Conservation (phyloP, 2,113 vertebrate species). For the Pogona vitticeps region DNA sequence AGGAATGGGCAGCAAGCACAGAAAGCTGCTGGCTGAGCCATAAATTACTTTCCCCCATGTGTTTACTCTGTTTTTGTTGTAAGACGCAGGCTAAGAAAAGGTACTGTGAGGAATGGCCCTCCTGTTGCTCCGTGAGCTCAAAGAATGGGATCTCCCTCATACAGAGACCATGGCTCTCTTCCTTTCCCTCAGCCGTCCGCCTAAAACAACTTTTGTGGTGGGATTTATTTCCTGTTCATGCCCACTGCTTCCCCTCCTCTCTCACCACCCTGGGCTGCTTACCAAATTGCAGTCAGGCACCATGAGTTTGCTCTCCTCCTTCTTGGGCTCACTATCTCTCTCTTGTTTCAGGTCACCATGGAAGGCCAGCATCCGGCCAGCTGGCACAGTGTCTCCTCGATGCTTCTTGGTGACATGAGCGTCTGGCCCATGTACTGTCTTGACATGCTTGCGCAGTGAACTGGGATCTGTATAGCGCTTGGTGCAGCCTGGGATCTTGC, state of each 20-base stretch:
- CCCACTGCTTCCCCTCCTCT: background rate
- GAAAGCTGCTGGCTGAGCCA: background rate
- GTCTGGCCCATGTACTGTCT: constrained; percentile 95
- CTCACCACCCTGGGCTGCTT: constrained; percentile 42
- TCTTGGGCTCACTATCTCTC: constrained; percentile 78
- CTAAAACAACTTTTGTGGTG: background rate
- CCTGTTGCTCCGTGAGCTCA: background rate
- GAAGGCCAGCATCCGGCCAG: constrained; percentile 70
- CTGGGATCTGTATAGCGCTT: constrained; percentile 98
- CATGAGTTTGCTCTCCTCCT: constrained; percentile 88
- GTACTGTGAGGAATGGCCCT: background rate
- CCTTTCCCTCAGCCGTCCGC: background rate
- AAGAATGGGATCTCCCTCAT: too few species aligned
- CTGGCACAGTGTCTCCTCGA: constrained; percentile 84
- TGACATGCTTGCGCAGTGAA: constrained; percentile 94
- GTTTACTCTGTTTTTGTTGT: background rate
- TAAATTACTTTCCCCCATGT: background rate
- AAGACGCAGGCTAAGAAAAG: background rate
- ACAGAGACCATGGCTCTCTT: too few species aligned
- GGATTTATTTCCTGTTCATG: background rate
- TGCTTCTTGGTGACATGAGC: constrained; percentile 98
- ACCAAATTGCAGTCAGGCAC: constrained; percentile 87
- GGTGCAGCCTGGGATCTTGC: constrained; percentile 95
- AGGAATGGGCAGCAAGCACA: background rate
- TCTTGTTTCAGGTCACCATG: constrained; percentile 79